These are phyloP conservation scores for Dysidea cf. avara DNA, from an alignment of 37 sponge, comb jelly and placozoan genomes.

Conservation along the genomic window DNA sequence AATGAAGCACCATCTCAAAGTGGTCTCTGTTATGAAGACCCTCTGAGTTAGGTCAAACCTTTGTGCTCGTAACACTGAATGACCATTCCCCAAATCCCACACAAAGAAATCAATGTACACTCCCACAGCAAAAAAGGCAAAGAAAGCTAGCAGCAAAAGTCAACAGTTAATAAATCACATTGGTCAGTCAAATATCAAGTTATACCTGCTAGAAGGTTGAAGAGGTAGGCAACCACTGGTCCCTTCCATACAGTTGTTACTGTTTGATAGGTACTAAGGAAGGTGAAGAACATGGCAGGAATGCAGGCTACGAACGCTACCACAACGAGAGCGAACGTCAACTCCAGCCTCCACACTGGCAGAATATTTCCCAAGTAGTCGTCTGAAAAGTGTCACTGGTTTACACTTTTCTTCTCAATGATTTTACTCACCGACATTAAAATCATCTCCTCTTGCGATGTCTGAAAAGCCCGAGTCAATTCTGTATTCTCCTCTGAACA, in stretches of 20 bases:
- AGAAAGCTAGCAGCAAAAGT: too few species aligned
- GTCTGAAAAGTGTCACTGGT: too few species aligned
- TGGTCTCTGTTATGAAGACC: too few species aligned
- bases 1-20: too few species aligned
- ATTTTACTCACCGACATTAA: too few species aligned
- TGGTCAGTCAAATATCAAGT: neutral
- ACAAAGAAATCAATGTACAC: slow-evolving; percentile 29
- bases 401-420: too few species aligned
- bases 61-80: too few species aligned
- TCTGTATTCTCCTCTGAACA: slow-evolving; percentile 18
- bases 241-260: slow-evolving; percentile 72
- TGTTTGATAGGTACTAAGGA: slow-evolving; percentile 68
- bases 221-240: slow-evolving; percentile 57
- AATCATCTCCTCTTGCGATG: too few species aligned
- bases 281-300: slow-evolving; percentile 25
- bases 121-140: slow-evolving; percentile 14
- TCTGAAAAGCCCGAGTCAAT: neutral
- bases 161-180: too few species aligned
- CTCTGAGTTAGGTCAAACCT: too few species aligned
- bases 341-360: slow-evolving; percentile 17
- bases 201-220: slow-evolving; percentile 59
- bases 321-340: slow-evolving; percentile 29
- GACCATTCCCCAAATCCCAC: slow-evolving; percentile 35
- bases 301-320: slow-evolving; percentile 44
- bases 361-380: slow-evolving; percentile 8